Conservation (phyloP, 2,888 invertebrate species). For the Erynnis tages region DNA sequence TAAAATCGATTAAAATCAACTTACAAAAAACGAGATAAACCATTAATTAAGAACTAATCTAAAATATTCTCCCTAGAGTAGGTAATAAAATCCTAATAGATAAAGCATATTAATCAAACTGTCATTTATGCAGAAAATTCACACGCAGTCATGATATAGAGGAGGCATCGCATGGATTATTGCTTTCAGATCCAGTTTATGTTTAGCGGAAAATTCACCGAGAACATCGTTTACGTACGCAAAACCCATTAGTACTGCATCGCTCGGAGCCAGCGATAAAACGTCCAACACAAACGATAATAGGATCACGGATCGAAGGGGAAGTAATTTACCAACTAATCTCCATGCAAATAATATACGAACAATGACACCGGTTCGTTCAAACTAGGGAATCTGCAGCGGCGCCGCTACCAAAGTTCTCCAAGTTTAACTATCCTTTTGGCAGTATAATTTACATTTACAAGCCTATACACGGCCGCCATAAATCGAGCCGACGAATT, state of each 20-base stretch:
- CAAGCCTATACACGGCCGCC: conserved; percentile 31
- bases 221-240: conserved; percentile 26
- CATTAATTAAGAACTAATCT: neutral
- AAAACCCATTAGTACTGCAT: conserved; percentile 28
- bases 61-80: neutral
- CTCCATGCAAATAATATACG: conserved; percentile 64
- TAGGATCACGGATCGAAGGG: conserved; percentile 41
- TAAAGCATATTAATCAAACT: conserved; percentile 17
- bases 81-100: conserved; percentile 10
- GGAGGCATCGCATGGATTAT: conserved; percentile 18
- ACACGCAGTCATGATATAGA: conserved; percentile 14
- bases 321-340: conserved; percentile 66
- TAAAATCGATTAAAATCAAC: neutral
- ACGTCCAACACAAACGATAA: conserved; percentile 37
- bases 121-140: conserved; percentile 17
- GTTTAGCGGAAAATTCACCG: conserved; percentile 24
- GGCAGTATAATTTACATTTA: conserved; percentile 26
- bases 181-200: conserved; percentile 23
- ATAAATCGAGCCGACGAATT: conserved; percentile 37
- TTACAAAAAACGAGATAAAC: too few species aligned
- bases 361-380: conserved; percentile 50
- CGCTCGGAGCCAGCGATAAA: conserved; percentile 25
- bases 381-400: conserved; percentile 34
- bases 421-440: conserved; percentile 25
- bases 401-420: conserved; percentile 3